phyloP scores from a whole-genome alignment of 2,888 invertebrate species.

The Sarcophaga carnaria region DNA sequence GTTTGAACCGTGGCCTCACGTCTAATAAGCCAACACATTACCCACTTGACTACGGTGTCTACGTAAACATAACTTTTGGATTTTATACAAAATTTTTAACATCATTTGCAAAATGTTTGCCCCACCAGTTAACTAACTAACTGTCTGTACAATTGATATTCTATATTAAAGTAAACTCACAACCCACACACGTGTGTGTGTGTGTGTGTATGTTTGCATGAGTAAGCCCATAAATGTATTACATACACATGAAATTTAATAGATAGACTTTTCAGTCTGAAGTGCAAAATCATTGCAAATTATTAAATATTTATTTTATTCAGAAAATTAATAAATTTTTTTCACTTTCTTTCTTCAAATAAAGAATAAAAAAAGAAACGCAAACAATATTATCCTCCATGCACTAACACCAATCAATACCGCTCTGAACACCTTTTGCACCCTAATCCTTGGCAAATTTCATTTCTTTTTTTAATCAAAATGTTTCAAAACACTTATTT shows the following conservation, averaged over 20 bases:
- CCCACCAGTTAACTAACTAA: no score
- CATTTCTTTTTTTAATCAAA: constrained; percentile 15
- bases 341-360: neutral
- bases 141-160: no score
- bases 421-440: constrained; percentile 1
- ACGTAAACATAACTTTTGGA: no score
- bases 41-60: no score
- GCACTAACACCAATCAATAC: constrained; percentile 16
- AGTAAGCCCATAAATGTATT: neutral
- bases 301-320: constrained; percentile 65
- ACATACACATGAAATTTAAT: neutral
- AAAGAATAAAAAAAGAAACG: neutral
- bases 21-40: no score
- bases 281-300: constrained; percentile 60
- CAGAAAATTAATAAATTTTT: constrained; percentile 58
- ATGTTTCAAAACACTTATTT: constrained; percentile 23
- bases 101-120: no score
- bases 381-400: constrained; percentile 29
- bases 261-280: constrained; percentile 1
- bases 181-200: neutral
- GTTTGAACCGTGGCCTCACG: no score
- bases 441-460: neutral
- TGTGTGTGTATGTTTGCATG: neutral
- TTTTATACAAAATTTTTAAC: no score
- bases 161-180: no score